Conservation (phyloP, 2,113 vertebrate genomes). For the Bos indicus region DNA sequence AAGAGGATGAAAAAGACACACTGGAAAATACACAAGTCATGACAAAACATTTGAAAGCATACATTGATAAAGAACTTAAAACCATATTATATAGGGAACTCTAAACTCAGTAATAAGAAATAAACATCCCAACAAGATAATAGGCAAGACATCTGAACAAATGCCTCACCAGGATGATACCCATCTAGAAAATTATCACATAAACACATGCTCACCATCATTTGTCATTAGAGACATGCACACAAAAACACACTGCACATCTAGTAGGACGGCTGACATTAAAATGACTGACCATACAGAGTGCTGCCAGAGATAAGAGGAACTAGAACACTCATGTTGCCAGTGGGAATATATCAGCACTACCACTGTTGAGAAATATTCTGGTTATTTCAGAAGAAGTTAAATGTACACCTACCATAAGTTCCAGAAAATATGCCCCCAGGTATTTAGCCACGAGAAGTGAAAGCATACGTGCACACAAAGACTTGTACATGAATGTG, state of each 20-base stretch:
- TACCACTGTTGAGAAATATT: neutral
- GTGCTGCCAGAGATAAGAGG: too few relatives aligned
- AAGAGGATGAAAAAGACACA: neutral
- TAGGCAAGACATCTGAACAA: neutral
- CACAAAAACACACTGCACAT: too few relatives aligned
- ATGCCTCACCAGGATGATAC: neutral
- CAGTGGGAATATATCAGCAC: too few relatives aligned
- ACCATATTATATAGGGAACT: neutral
- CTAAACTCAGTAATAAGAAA: neutral
- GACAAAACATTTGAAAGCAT: neutral
- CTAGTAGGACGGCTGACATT: accelerated
- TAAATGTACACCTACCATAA: neutral
- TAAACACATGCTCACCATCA: neutral
- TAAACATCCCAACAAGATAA: neutral
- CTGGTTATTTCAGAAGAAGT: neutral
- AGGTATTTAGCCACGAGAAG: neutral
- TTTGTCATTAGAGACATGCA: neutral
- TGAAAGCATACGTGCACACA: neutral
- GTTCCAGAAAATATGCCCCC: too few relatives aligned
- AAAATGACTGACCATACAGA: accelerated
- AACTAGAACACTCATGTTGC: accelerated
- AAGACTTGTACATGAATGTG: neutral
- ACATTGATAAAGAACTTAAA: neutral
- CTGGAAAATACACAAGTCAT: neutral
- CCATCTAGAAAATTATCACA: neutral